Evolutionary conservation across 2,888 invertebrate genomes (phyloP), one percentile per base, ranked within the genome.

Genomic region (Cerastoderma edule): DNA sequence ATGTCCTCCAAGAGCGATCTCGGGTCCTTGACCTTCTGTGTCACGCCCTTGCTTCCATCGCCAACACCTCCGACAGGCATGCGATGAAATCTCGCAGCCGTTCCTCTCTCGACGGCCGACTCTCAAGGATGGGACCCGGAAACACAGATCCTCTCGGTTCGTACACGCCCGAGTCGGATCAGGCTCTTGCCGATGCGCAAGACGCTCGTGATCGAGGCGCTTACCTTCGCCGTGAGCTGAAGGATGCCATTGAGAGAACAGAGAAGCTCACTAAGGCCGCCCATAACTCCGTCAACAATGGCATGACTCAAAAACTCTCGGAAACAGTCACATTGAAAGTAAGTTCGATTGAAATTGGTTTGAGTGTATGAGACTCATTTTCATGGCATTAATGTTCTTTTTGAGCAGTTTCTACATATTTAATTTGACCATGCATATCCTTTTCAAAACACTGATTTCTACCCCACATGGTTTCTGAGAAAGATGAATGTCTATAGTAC

Each of bases 301-400:
- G 92, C 2, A 84, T 92, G 53, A 89, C 88, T 27, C 87, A 89
- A 87, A 92, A 92, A 78, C 81, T 91, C 22, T 88, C 90, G 1
- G 92, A 92, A 78, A 92, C 92, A 6, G 85, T 88, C 39, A 89
- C 90, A 44, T 84, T 92, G n/a, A 91, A 90, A 89, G 92, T 92
- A 84, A 63, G 75, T 22, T 10, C 8, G n/a, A n/a, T n/a, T n/a
- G n/a, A n/a, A n/a, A n/a, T n/a, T n/a, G n/a, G n/a, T n/a, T n/a
- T n/a, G n/a, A n/a, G n/a, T n/a, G n/a, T n/a, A n/a, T n/a, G n/a
- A n/a, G n/a, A n/a, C n/a, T n/a, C n/a, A n/a, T n/a, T n/a, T n/a
- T n/a, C n/a, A n/a, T n/a, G n/a, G n/a, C n/a, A n/a, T n/a, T n/a
- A n/a, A n/a, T n/a, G n/a, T n/a, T n/a, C n/a, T n/a, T n/a, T n/a